Evolutionary conservation across 2,888 invertebrate genomes (phyloP).

Genomic region (Agrilus biguttatus): DNA sequence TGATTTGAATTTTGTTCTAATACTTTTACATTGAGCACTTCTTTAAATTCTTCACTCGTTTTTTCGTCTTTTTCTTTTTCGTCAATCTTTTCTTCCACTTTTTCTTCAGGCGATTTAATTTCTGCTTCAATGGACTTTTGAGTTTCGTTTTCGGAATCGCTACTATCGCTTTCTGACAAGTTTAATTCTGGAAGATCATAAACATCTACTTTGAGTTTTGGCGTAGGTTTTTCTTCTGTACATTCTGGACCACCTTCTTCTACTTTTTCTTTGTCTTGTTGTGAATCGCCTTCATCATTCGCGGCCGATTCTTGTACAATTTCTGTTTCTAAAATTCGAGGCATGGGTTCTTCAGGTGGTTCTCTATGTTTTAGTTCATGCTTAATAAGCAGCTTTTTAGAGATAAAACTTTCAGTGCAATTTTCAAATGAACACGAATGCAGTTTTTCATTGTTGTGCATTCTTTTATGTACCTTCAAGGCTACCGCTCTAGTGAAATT

Average conservation of each 20-base stretch:
- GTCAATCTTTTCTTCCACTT: constrained; percentile 18
- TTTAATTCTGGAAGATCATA: constrained; percentile 66
- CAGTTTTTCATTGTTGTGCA: constrained; percentile 52
- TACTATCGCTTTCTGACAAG: constrained; percentile 70
- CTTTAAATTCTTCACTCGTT: constrained; percentile 2
- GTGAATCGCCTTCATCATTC: constrained; percentile 9
- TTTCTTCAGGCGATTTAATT: constrained; percentile 9
- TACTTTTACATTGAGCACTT: constrained; percentile 6
- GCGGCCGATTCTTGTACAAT: constrained; percentile 8
- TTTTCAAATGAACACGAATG: constrained; percentile 56
- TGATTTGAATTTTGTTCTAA: constrained; percentile 5
- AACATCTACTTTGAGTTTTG: constrained; percentile 43
- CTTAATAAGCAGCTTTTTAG: constrained; percentile 59
- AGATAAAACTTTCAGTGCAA: constrained; percentile 67
- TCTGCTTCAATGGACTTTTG: constrained; percentile 7
- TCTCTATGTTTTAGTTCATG: constrained; percentile 51
- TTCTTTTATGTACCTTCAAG: constrained; percentile 69
- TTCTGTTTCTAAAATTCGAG: constrained; percentile 10
- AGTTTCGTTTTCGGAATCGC: constrained; percentile 41
- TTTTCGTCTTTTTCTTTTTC: constrained; percentile 16
- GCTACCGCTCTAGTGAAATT: constrained; percentile 63
- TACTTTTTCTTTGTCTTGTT: constrained; percentile 7
- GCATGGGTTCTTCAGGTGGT: constrained; percentile 16
- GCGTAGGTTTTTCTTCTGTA: constrained; percentile 15
- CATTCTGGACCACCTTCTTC: constrained; percentile 22